Evolutionary conservation across 2,888 invertebrate genomes (phyloP), one percentile per base, ranked within the genome.

Genomic region (Dryadula phaetusa): DNA sequence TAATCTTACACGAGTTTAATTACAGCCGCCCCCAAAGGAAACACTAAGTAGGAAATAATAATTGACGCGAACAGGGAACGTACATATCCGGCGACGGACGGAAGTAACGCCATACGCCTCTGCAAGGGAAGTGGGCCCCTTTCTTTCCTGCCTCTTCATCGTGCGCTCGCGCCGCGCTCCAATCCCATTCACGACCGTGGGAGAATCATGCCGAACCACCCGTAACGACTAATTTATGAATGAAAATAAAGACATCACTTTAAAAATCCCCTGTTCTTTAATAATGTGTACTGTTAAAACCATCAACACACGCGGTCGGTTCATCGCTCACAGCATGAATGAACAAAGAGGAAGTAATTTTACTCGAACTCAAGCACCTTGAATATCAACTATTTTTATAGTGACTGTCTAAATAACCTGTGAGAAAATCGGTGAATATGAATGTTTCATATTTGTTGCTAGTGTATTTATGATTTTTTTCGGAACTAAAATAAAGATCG

Each of bases 21-120:
- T 74, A 73, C 69, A 67, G 65, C 72, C 75, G 77, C 77, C 77
- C 76, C 74, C 67, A 84, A 83, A 85, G 88, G 87, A 88, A 88
- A 82, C 84, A 80, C 82, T 85, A 86, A 85, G 85, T 86, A 87
- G 88, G 88, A 89, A 90, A 89, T 86, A 87, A 87, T 88, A 90
- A 90, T 90, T 88, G 86, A 87, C 84, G 75, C 82, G 80, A 85
- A 82, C 83, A 83, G 85, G 85, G 85, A 86, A 85, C 89, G 86
- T 80, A 77, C 82, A 86, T 84, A 84, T 91, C 91, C 91, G 87
- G 84, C 81, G 86, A 79, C 78, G 77, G 66, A 77, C 83, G 89
- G 90, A 88, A 90, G 87, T 86, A 84, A 78, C 83, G 84, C 86
- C 87, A 88, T 87, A 86, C 84, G 86, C 81, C 81, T 79, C 79